These are phyloP conservation scores for Xestia sexstrigata DNA, from an alignment of 2,888 invertebrate genomes.

Conservation along the genomic window DNA sequence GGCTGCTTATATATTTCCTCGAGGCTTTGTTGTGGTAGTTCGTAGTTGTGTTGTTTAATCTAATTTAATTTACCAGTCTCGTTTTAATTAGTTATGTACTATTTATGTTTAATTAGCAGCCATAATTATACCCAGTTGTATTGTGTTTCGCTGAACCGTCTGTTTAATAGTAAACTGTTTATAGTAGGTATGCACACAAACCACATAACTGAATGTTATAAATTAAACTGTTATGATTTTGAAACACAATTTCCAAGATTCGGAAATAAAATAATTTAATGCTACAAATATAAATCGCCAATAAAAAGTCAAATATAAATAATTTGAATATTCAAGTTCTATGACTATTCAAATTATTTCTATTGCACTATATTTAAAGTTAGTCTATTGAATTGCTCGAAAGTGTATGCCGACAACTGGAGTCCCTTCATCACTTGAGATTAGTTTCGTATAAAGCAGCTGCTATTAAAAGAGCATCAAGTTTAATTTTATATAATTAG, in stretches of 20 bases:
- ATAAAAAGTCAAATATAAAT: no score
- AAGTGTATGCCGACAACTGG: conserved; percentile 67
- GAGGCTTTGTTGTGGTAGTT: conserved; percentile 55
- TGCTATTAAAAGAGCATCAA: conserved; percentile 74
- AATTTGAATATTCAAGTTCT: no score
- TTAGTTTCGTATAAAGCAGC: conserved; percentile 74
- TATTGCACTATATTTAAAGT: conserved; percentile 9
- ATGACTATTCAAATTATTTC: background rate
- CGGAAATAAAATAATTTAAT: background rate
- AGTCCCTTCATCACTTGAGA: conserved; percentile 73
- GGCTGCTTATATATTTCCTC: conserved; percentile 59
- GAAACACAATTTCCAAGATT: background rate
- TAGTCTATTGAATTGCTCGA: conserved; percentile 59
- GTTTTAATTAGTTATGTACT: conserved; percentile 50
- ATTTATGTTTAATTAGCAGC: conserved; percentile 31
- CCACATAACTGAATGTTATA: conserved; percentile 4
- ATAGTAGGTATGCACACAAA: conserved; percentile 14
- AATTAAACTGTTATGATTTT: conserved; percentile 9
- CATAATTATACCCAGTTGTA: background rate
- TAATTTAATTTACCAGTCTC: conserved; percentile 47
- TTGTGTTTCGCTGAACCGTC: conserved; percentile 4
- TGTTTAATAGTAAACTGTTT: conserved; percentile 22
- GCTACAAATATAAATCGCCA: no score
- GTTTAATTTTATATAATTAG: conserved; percentile 75
- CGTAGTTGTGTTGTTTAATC: conserved; percentile 44